These are phyloP conservation scores for Ctenopoma multispine DNA, from an alignment of 2,797 vertebrate genomes.

Conservation along the genomic window DNA sequence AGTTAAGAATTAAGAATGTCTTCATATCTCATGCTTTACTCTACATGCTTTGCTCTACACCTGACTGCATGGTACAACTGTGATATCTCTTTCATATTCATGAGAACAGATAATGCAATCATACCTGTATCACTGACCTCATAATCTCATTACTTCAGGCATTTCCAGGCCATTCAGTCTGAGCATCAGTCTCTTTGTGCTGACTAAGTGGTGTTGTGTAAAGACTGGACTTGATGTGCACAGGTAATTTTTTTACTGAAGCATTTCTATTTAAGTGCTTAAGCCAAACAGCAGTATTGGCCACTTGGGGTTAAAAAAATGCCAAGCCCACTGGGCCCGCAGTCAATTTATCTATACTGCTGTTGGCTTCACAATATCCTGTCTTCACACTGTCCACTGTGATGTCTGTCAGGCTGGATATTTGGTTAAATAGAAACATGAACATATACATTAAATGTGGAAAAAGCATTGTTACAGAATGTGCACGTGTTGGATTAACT, in stretches of 20 bases:
- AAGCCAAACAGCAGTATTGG: conserved; percentile 68
- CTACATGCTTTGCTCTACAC: no score
- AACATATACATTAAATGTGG: neutral
- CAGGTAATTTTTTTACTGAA: conserved; percentile 59
- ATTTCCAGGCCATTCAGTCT: conserved; percentile 13
- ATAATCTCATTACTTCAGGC: conserved; percentile 54
- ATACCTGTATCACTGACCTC: conserved; percentile 42
- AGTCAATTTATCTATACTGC: conserved; percentile 68
- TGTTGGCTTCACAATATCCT: conserved; percentile 46
- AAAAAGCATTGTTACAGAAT: neutral
- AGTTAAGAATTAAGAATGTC: neutral
- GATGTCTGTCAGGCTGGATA: conserved; percentile 11
- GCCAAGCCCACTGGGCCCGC: conserved; percentile 37
- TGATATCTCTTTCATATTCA: conserved; percentile 40
- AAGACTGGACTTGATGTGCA: conserved; percentile 45
- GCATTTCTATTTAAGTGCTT: conserved; percentile 77
- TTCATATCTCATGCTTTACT: neutral
- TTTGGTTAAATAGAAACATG: conserved; percentile 5
- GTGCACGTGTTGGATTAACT: neutral
- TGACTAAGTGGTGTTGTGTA: conserved; percentile 61
- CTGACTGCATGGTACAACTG: no score
- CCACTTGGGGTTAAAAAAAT: conserved; percentile 53
- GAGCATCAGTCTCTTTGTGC: conserved; percentile 47
- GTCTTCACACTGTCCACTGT: conserved; percentile 29
- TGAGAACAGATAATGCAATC: conserved; percentile 43